Evolutionary conservation across 1,140 invertebrate genomes (phyloP), one percentile per base, ranked within the genome.

Genomic region (Melanaphis sacchari): DNA sequence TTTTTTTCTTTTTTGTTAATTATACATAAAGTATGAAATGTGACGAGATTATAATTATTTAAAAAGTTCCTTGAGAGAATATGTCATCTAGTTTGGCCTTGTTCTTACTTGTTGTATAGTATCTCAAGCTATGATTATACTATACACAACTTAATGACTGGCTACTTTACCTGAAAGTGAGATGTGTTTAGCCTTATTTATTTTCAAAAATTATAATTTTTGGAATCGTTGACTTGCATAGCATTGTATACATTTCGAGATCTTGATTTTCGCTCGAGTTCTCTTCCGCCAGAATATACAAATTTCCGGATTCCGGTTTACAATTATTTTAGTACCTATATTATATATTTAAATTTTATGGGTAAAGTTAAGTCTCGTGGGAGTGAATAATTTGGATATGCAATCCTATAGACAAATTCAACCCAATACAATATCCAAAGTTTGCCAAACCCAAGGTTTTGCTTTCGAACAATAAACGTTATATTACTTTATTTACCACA

Each of bases 281-380:
- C n/a, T 18, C n/a, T 76, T 7, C n/a, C 31, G 15, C 31, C n/a
- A n/a, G 15, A 36, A 76, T 76, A 76, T n/a, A n/a, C 31, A 9
- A 76, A n/a, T 76, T 76, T 18, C 1, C 31, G 15, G 3, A 76
- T 76, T 76, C 11, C n/a, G 31, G 31, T 36, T 9, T 76, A 0
- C 15, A 76, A 36, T 76, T n/a, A 36, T 76, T n/a, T 76, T 76
- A 76, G 15, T 76, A 76, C 31, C 59, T 76, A 76, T 76, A 76
- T 76, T 76, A 76, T 76, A n/a, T 76, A 76, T 76, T 76, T 76
- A 76, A n/a, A 76, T 76, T 76, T 76, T 76, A 76, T 76, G 59
- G 59, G 15, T 76, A 18, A 76, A 76, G 59, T 76, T 76, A 76
- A 76, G 59, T 76, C 59, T 36, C 31, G 15, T 1, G 59, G 59